These are phyloP conservation scores for Cryptus armator DNA, from an alignment of 2,888 invertebrate species.

Conservation along the genomic window DNA sequence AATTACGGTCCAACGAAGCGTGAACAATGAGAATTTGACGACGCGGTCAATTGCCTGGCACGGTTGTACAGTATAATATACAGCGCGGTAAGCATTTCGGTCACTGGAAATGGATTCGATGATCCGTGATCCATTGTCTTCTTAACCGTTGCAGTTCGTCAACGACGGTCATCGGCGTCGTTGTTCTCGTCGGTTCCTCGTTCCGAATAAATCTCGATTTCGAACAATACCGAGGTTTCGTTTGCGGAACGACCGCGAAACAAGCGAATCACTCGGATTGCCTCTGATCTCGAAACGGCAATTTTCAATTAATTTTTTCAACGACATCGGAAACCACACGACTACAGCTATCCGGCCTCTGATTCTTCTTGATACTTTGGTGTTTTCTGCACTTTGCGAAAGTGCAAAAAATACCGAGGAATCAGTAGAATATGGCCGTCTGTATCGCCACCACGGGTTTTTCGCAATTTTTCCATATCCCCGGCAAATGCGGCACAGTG, in stretches of 20 bases:
- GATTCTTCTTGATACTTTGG: too few species aligned
- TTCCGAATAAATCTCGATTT: conserved; percentile 34
- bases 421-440: too few species aligned
- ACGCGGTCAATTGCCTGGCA: conserved; percentile 72
- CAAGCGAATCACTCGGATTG: conserved; percentile 10
- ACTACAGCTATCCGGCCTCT: too few species aligned
- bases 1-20: conserved; percentile 67
- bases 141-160: conserved; percentile 33
- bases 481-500: too few species aligned
- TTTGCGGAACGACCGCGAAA: not conserved
- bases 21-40: conserved; percentile 74
- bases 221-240: not conserved
- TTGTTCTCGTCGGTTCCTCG: conserved; percentile 24
- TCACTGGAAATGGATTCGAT: conserved; percentile 75
- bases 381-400: too few species aligned
- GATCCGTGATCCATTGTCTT: conserved; percentile 76
- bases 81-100: conserved; percentile 18
- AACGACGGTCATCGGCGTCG: conserved; percentile 9
- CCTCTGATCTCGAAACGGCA: conserved; percentile 2
- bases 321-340: too few species aligned
- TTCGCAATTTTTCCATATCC: too few species aligned
- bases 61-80: not conserved
- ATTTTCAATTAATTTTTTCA: not conserved
- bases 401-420: too few species aligned
- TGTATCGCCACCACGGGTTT: too few species aligned